These are phyloP conservation scores for Diabrotica undecimpunctata DNA, from an alignment of 1,140 invertebrate genomes.

Conservation along the genomic window DNA sequence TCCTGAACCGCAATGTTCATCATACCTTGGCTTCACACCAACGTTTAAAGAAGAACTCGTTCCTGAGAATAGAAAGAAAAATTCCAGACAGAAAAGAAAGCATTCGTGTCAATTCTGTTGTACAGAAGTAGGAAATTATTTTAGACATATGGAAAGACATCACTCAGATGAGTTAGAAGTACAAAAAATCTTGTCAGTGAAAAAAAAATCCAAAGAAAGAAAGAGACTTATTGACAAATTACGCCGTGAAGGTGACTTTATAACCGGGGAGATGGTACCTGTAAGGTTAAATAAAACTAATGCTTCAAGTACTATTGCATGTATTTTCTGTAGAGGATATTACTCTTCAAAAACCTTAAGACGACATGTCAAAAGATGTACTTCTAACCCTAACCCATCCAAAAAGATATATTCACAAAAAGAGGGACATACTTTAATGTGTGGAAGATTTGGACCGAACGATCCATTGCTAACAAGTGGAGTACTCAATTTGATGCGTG, in stretches of 20 bases:
- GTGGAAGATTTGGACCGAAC: slow-evolving; percentile 18
- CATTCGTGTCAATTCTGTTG: slow-evolving; percentile 18
- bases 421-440: slow-evolving; percentile 19
- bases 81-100: background rate
- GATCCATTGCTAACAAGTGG: slow-evolving; percentile 17
- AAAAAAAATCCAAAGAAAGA: slow-evolving; percentile 4
- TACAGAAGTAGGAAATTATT: slow-evolving; percentile 17
- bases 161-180: slow-evolving; percentile 15
- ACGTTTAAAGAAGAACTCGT: no score
- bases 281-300: background rate
- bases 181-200: background rate
- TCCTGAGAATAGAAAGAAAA: no score
- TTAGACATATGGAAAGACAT: slow-evolving; percentile 20
- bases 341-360: slow-evolving; percentile 15
- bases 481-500: slow-evolving; percentile 19
- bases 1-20: no score
- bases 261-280: background rate
- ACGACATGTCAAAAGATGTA: slow-evolving; percentile 9
- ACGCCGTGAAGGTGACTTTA: slow-evolving; percentile 8
- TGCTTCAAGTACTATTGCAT: background rate
- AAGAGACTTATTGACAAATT: slow-evolving; percentile 12
- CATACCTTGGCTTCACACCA: no score
- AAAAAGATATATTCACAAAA: slow-evolving; percentile 6
- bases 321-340: slow-evolving; percentile 12
- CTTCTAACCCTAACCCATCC: slow-evolving; percentile 4